Base-by-base conservation (phyloP, 2,888 invertebrate species). In the Agrenia bidenticulata region DNA sequence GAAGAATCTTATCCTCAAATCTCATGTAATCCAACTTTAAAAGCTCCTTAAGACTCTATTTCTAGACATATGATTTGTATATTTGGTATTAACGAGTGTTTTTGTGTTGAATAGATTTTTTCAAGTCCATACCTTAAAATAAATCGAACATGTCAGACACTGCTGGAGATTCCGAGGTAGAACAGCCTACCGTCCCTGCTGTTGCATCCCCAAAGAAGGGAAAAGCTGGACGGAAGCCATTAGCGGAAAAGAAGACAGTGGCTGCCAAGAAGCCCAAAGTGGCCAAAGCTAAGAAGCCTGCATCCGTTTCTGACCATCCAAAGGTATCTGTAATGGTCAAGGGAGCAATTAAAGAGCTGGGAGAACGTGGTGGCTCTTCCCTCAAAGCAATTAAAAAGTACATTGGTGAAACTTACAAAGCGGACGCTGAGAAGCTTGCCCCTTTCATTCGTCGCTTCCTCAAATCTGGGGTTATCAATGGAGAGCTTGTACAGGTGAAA, bases 381-480 rank as follows among this genome's bases (percentile, higher is more conserved):
- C 75, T 80, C 2, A 78, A 78, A 53, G 84, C 85, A 1, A 86
- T 87, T 78, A 87, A 86, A 78, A 87, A 87, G 77, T 87, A 85
- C 78, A 83, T 88, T 56, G 79, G 82, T 11, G 80, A 82, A 24
- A 84, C 82, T 63, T 86, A 86, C 81, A 84, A 84, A 66, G 81
- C 85, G 5, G 86, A 86, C 77, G 81, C 82, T 1, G 84, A 84
- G 65, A 86, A 85, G 75, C 77, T 84, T 53, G 81, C 84, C 1
- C 82, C 82, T 1, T 85, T 83, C 79, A 86, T 88, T 74, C 85
- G 83, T 70, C 85, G 84, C 66, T 85, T 83, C 73, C 74, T 87
- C 67, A 86, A 85, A 77, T 77, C 79, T 15, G 84, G 84, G 17
- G 84, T 87, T n/a, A 80, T 79, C 1, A 80, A 81, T 49, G 79